These are phyloP conservation scores for Cryptosula pallasiana DNA, from an alignment of 2,888 invertebrate genomes.

Conservation along the genomic window DNA sequence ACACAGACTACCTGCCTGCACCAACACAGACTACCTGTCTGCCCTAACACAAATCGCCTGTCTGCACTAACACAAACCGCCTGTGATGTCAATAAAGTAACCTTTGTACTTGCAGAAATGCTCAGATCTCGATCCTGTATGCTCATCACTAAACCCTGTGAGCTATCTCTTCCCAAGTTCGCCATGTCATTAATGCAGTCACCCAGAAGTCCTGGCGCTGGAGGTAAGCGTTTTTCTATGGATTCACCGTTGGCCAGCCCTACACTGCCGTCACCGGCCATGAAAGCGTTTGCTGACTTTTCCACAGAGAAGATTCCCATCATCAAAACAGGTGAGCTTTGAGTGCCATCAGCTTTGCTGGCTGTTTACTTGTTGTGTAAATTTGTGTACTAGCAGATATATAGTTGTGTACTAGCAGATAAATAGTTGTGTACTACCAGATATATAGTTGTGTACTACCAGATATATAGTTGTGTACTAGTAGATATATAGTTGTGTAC, in stretches of 20 bases:
- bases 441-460: too few relatives aligned
- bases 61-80: too few relatives aligned
- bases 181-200: conserved; percentile 54
- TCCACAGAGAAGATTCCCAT: conserved; percentile 22
- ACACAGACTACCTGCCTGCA: too few relatives aligned
- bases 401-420: too few relatives aligned
- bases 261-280: not conserved
- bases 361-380: too few relatives aligned
- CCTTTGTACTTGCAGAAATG: not conserved
- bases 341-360: not conserved
- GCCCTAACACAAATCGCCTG: too few relatives aligned
- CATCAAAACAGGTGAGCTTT: conserved; percentile 2
- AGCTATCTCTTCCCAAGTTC: conserved; percentile 78
- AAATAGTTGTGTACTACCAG: too few relatives aligned
- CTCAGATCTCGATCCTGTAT: not conserved
- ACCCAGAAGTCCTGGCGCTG: conserved; percentile 23
- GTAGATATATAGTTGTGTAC: too few relatives aligned
- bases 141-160: conserved; percentile 5
- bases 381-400: too few relatives aligned
- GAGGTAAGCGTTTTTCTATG: conserved; percentile 6
- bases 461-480: too few relatives aligned
- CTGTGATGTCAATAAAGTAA: too few relatives aligned
- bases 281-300: not conserved
- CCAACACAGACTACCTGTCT: too few relatives aligned
- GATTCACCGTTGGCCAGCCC: conserved; percentile 5